Conservation (phyloP, 2,888 invertebrate species). For the Thera britannica region DNA sequence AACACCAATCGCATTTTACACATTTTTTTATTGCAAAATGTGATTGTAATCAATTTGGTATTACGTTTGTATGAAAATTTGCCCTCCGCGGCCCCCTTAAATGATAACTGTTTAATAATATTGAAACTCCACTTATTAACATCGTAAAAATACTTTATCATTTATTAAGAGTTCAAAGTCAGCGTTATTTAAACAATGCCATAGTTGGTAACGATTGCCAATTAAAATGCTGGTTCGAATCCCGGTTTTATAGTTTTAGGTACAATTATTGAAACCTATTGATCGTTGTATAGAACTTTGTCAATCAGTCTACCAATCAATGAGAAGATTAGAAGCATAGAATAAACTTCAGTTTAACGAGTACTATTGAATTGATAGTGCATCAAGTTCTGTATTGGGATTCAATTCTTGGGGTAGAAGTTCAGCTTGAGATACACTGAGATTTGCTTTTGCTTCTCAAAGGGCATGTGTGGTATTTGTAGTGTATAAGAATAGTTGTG, state of each 20-base stretch:
- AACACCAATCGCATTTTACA: no score
- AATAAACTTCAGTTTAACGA: conserved; percentile 1
- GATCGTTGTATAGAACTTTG: background rate
- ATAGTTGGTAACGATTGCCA: background rate
- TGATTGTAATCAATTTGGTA: no score
- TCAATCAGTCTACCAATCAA: background rate
- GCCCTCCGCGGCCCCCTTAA: no score
- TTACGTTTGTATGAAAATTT: no score
- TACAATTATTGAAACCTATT: background rate
- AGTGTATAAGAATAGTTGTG: no score
- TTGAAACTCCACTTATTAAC: no score
- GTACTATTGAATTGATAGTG: conserved; percentile 1
- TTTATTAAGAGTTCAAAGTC: no score
- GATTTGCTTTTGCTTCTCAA: background rate
- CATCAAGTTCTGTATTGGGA: conserved; percentile 1
- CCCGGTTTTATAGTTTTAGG: background rate
- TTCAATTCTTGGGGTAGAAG: background rate
- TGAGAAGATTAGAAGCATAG: background rate
- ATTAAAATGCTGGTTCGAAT: background rate
- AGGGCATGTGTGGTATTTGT: no score
- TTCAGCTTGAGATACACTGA: background rate
- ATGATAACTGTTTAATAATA: no score
- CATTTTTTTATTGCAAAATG: no score
- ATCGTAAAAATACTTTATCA: no score
- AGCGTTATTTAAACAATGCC: no score